Evolutionary conservation across 1,140 invertebrate species (phyloP), one percentile per base, ranked within the genome.

Genomic region (Gonatopus flavifemur): DNA sequence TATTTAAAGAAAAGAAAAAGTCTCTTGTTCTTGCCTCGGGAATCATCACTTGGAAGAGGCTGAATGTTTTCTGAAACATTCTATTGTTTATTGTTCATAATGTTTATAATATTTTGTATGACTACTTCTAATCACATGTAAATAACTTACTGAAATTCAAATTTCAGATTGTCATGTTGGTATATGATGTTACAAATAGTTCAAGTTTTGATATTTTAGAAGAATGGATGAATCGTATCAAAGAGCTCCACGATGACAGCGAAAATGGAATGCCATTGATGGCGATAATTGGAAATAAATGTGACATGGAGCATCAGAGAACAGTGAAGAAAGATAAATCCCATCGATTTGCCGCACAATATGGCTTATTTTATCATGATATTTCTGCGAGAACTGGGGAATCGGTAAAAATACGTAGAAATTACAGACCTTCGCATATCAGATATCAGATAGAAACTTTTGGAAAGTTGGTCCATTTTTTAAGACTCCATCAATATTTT

Each of bases 311-410:
- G 70, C 91, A 94, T 70, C 88, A 91, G 65, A 80, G 90, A 62
- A 84, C 84, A 3, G 88, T 95, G 4, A 84, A 88, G 60, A 69
- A 86, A 43, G 90, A 93, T n/a, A 86, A 83, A 64, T 90, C 91
- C 35, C 83, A 87, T 59, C 84, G 84, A 62, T 91, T 93, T 73
- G 85, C 88, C 10, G 83, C 87, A 25, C 86, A 93, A 59, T 81
- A 90, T 75, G 81, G 85, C 22, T 79, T 94, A 66, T 80, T 83
- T 43, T 86, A 83, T 63, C 87, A 87, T 70, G 86, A 88, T 60
- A 86, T 93, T 35, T 94, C 92, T 7, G 91, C 92, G 9, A 88
- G 91, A 74, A 94, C 92, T 21, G 92, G 92, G 9, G 93, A 96
- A 82, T 87, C 86, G 74, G 91, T 94, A 78, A 81, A 78, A 73